Evolutionary conservation across 2,888 invertebrate species (phyloP), one percentile per base, ranked within the genome.

Genomic region (Cryptosula pallasiana): DNA sequence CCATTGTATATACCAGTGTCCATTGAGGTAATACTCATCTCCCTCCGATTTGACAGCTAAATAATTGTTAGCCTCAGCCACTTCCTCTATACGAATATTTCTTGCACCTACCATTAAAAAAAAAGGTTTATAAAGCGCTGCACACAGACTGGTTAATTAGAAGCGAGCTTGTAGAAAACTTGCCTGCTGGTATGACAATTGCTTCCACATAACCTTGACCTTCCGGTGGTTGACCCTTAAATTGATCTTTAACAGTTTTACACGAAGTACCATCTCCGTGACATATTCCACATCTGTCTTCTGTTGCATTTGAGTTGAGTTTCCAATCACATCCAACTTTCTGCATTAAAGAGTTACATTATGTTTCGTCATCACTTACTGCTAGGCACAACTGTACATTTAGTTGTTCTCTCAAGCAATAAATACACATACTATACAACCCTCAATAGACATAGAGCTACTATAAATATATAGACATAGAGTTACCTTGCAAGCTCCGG

Each of bases 311-410:
- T 0, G 93, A 93, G 80, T 91, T 91, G 69, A 94, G 90, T 72
- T 89, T 86, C 93, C 93, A 94, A 86, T 94, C 94, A 86, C 94
- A 94, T n/a, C 94, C 92, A 71, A 94, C 91, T 86, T 90, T 90
- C 90, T 93, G 88, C 80, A 89, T n/a, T n/a, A n/a, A n/a, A n/a
- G n/a, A n/a, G n/a, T n/a, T n/a, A n/a, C n/a, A n/a, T n/a, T n/a
- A n/a, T n/a, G n/a, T n/a, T n/a, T n/a, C n/a, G n/a, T n/a, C n/a
- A n/a, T n/a, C n/a, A n/a, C n/a, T n/a, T n/a, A n/a, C n/a, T n/a
- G n/a, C n/a, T n/a, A n/a, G n/a, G n/a, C n/a, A n/a, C n/a, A n/a
- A n/a, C n/a, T n/a, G n/a, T n/a, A n/a, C n/a, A n/a, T n/a, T n/a
- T n/a, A n/a, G n/a, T n/a, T n/a, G n/a, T n/a, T n/a, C n/a, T n/a